Evolutionary conservation across 2,888 invertebrate species (phyloP).

Genomic region (Parnassius mnemosyne): DNA sequence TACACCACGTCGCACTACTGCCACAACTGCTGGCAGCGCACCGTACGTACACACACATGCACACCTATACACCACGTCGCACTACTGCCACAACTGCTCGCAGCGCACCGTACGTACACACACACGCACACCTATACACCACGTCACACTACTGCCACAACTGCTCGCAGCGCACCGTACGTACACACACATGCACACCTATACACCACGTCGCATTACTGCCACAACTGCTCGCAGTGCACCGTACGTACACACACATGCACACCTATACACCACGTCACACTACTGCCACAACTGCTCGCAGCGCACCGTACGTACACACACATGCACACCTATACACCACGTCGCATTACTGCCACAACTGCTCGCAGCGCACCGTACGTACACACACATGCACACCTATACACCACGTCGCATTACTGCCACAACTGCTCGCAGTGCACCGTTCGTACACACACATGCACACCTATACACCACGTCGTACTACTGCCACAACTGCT

Average conservation of each 20-base stretch:
- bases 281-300: not conserved
- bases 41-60: conserved; percentile 65
- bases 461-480: too few relatives aligned
- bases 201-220: conserved; percentile 72
- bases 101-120: conserved; percentile 44
- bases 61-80: not conserved
- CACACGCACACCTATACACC: not conserved
- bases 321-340: too few relatives aligned
- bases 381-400: too few relatives aligned
- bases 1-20: conserved; percentile 89
- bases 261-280: not conserved
- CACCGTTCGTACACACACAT: too few relatives aligned
- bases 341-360: too few relatives aligned
- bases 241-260: conserved; percentile 68
- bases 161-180: conserved; percentile 84
- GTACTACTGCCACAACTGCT: too few relatives aligned
- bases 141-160: not conserved
- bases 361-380: too few relatives aligned
- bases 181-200: conserved; percentile 45
- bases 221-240: conserved; percentile 75
- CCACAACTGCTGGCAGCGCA: conserved; percentile 85
- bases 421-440: too few relatives aligned
- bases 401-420: too few relatives aligned
- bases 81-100: too few relatives aligned
- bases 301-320: conserved; percentile 43